These are phyloP conservation scores for Oreohelix idahoensis DNA, from an alignment of 1,140 invertebrate genomes.

Conservation along the genomic window DNA sequence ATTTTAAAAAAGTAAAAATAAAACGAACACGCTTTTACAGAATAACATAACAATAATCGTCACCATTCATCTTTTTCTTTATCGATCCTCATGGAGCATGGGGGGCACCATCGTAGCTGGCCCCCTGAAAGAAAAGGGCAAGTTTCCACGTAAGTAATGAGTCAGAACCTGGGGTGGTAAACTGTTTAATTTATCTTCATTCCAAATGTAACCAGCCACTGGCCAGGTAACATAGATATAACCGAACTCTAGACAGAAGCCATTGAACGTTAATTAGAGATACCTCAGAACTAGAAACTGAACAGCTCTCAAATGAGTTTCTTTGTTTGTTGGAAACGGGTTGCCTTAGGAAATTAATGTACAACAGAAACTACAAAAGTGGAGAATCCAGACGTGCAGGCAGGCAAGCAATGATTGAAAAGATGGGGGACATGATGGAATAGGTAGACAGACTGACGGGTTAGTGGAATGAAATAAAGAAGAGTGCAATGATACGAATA, in stretches of 20 bases:
- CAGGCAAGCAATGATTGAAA: background rate
- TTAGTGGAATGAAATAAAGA: background rate
- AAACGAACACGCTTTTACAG: no score
- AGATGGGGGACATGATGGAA: background rate
- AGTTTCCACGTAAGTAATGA: no score
- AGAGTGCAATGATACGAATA: background rate
- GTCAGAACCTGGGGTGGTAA: no score
- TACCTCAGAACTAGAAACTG: background rate
- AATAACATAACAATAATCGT: no score
- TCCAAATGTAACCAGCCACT: background rate
- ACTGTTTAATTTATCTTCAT: background rate
- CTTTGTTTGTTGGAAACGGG: background rate
- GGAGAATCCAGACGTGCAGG: background rate
- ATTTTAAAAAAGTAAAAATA: no score
- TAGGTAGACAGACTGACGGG: background rate
- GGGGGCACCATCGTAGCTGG: no score
- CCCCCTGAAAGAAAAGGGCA: no score
- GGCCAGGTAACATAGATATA: background rate
- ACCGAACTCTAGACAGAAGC: background rate
- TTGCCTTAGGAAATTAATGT: background rate
- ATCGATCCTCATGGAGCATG: no score
- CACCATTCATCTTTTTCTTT: no score
- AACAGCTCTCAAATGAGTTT: background rate
- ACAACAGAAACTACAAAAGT: background rate
- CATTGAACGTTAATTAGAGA: background rate